Evolutionary conservation across 2,888 invertebrate species (phyloP), one percentile per base, ranked within the genome.

Genomic region (Cosmia trapezina): DNA sequence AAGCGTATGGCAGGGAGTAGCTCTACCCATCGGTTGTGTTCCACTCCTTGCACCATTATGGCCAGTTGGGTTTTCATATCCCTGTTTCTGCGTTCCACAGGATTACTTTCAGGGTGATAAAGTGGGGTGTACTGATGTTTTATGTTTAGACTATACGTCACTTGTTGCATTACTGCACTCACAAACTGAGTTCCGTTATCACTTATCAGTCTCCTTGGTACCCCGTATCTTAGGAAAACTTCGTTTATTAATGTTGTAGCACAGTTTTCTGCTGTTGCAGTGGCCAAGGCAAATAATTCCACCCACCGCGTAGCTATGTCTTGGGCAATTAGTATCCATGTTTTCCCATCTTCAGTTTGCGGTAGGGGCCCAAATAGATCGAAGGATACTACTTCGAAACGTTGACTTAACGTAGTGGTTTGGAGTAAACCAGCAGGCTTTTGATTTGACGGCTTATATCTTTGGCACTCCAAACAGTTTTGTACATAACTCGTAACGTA

Each of bases 111-210:
- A 0, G 91, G 91, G n/a, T 92, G 90, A 66, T 92, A 91, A 0
- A 89, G 70, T 0, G 91, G 88, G 0, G 84, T 89, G 5, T 86
- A 81, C 0, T 61, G 45, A 8, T 91, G 90, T 1, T 84, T 70
- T 17, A 91, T 88, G 0, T 79, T 82, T 0, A 89, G 56, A 2
- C 72, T 81, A 14, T 70, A 84, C 0, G 57, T 57, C 0, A 89
- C 61, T 61, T 91, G 80, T 63, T 92, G 92, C 89, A 92, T 91
- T 0, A 91, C 78, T 0, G 78, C 84, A 4, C 87, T 86, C 0
- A 92, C 82, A 69, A 92, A 91, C 57, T 92, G 91, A 0, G 84
- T 69, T 0, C 92, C 92, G 22, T 93, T 93, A 56, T 93, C 91
- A 19, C 86, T 88, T 8, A 90, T 83, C 0, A 93, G n/a, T 19